A percentile compares a stretch with the other conserved stretches of the same genome.
These are phyloP conservation scores for Leucosticte australis DNA, from an alignment of 2,113 vertebrate species.

Conservation along the genomic window DNA sequence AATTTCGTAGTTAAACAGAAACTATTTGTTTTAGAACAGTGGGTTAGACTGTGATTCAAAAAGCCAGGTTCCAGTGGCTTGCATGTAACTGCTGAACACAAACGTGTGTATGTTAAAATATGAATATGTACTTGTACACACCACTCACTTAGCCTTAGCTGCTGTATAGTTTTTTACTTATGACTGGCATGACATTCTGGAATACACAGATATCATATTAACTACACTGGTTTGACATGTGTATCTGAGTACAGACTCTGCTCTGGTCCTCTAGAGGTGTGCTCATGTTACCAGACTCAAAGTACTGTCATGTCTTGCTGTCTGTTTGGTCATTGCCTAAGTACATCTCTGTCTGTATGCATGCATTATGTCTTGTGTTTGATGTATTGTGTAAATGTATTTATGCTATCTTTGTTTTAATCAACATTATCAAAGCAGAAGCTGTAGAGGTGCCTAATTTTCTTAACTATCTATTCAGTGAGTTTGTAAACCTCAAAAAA, in stretches of 20 bases:
- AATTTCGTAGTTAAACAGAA: background rate
- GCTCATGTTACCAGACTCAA: constrained; percentile 5
- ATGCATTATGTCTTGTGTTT: constrained; percentile 7
- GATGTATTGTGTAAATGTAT: constrained; percentile 10
- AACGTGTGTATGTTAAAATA: background rate
- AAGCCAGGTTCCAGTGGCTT: background rate
- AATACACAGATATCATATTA: background rate
- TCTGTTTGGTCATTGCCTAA: constrained; percentile 58
- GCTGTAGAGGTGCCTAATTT: background rate
- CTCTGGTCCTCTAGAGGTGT: constrained; percentile 13
- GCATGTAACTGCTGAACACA: background rate
- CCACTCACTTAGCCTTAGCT: background rate
- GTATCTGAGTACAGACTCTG: constrained; percentile 46
- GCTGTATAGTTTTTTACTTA: background rate
- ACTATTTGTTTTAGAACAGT: background rate
- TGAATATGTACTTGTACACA: background rate
- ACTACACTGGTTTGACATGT: constrained; percentile 4
- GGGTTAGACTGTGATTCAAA: background rate
- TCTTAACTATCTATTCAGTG: background rate
- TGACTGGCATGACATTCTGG: constrained; percentile 25
- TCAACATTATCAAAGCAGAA: constrained; percentile 12
- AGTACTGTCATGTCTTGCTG: constrained; percentile 32
- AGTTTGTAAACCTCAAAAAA: background rate
- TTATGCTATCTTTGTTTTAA: constrained; percentile 17
- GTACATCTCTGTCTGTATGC: constrained; percentile 36